Conservation (phyloP, 2,797 vertebrate species). For the Gastrophryne carolinensis region DNA sequence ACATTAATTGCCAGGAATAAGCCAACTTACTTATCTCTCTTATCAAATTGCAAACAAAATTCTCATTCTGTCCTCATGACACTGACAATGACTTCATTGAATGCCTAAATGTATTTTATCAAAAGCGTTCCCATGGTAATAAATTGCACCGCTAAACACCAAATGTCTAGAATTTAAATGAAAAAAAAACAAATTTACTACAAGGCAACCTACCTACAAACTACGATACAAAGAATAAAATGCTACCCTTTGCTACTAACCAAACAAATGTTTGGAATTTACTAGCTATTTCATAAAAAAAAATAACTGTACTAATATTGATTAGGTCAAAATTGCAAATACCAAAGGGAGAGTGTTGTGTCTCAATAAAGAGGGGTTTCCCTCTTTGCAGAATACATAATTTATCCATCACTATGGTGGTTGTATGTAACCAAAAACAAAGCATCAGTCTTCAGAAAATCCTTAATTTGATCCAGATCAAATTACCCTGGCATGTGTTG, state of each 20-base stretch:
- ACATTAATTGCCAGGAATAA: slow-evolving; percentile 6
- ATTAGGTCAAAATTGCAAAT: too few relatives aligned
- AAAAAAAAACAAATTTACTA: not conserved
- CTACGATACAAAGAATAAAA: not conserved
- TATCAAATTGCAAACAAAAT: not conserved
- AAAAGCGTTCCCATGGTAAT: not conserved
- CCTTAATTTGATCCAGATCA: too few relatives aligned
- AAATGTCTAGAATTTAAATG: not conserved
- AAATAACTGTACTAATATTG: too few relatives aligned
- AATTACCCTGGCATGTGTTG: too few relatives aligned
- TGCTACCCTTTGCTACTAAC: not conserved
- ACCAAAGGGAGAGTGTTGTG: too few relatives aligned
- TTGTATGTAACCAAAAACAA: too few relatives aligned
- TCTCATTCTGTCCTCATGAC: not conserved
- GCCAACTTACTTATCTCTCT: not conserved
- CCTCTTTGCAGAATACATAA: too few relatives aligned
- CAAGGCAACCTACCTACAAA: not conserved
- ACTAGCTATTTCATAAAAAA: too few relatives aligned
- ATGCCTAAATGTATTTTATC: not conserved
- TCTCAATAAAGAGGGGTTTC: too few relatives aligned
- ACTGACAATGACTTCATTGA: not conserved
- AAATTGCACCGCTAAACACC: not conserved
- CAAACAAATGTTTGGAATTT: not conserved
- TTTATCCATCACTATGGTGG: too few relatives aligned
- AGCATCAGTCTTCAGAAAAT: too few relatives aligned